Conservation (phyloP, 2,888 invertebrate genomes). For the Lycia hirtaria region DNA sequence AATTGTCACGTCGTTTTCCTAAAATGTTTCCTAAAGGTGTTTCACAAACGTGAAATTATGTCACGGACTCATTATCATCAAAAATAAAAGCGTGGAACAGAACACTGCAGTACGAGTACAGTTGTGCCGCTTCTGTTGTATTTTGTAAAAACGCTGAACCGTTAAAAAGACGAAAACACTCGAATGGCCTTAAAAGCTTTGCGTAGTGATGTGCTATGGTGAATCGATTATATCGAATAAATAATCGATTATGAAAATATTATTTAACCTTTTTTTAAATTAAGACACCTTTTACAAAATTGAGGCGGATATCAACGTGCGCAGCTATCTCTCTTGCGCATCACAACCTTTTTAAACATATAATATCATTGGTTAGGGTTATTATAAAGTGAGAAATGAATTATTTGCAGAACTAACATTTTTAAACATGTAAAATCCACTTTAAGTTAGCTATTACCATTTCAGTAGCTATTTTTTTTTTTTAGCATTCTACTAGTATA, state of each 20-base stretch:
- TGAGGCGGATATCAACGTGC: too few relatives aligned
- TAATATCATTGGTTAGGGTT: too few relatives aligned
- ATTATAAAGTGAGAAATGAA: too few relatives aligned
- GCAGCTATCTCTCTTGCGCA: too few relatives aligned
- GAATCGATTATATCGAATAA: constrained; percentile 6
- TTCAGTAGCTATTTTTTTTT: too few relatives aligned
- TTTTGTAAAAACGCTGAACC: constrained; percentile 41
- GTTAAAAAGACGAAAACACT: constrained; percentile 42
- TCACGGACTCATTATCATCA: constrained; percentile 30
- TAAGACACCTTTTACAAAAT: too few relatives aligned
- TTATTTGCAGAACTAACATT: too few relatives aligned
- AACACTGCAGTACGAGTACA: constrained; percentile 10
- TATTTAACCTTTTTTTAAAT: background rate
- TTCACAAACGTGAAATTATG: constrained; percentile 25
- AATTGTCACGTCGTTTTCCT: background rate
- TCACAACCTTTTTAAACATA: too few relatives aligned
- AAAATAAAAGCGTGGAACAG: constrained; percentile 27
- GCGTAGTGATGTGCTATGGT: constrained; percentile 10
- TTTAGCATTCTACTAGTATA: too few relatives aligned
- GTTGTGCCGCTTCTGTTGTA: constrained; percentile 26
- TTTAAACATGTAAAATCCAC: too few relatives aligned
- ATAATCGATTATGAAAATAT: background rate
- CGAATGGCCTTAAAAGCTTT: constrained; percentile 42
- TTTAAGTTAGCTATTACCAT: too few relatives aligned
- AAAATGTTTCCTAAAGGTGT: constrained; percentile 19